A percentile compares a stretch with the other conserved stretches of the same genome.
These are phyloP conservation scores for Hetaerina titia DNA, from an alignment of 2,888 invertebrate genomes.

Conservation along the genomic window DNA sequence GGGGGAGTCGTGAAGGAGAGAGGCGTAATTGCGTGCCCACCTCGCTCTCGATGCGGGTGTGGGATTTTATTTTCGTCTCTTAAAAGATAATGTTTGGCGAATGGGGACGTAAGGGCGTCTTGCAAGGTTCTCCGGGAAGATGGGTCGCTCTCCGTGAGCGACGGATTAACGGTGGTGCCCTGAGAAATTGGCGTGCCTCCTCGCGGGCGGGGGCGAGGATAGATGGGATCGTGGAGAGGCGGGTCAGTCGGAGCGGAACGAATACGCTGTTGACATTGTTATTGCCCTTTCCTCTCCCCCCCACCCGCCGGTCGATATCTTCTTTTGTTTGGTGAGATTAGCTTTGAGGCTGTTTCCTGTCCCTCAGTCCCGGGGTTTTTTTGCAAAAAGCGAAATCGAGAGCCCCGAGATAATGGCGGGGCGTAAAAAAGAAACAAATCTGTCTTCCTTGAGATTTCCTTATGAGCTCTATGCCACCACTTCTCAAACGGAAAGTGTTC, in stretches of 20 bases:
- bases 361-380: not conserved
- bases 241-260: constrained; percentile 9
- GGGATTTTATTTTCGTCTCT: not conserved
- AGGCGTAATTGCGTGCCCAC: not conserved
- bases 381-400: not conserved
- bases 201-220: not conserved
- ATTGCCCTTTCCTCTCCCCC: not conserved
- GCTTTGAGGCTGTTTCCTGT: constrained; percentile 8
- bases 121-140: not conserved
- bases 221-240: not conserved
- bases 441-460: not conserved
- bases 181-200: not conserved
- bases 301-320: not conserved
- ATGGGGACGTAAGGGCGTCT: not conserved
- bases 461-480: not conserved
- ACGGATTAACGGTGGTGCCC: constrained; percentile 34
- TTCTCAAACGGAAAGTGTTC: not conserved
- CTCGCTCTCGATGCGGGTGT: not conserved
- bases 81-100: not conserved
- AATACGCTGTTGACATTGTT: constrained; percentile 39
- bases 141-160: not conserved
- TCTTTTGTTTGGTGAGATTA: constrained; percentile 5
- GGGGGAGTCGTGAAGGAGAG: not conserved
- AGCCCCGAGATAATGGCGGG: not conserved
- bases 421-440: not conserved